Percentiles rank a stretch among this genome's conserved stretches.
Conservation (phyloP, 2,113 vertebrate genomes). For the Podarcis raffonei region DNA sequence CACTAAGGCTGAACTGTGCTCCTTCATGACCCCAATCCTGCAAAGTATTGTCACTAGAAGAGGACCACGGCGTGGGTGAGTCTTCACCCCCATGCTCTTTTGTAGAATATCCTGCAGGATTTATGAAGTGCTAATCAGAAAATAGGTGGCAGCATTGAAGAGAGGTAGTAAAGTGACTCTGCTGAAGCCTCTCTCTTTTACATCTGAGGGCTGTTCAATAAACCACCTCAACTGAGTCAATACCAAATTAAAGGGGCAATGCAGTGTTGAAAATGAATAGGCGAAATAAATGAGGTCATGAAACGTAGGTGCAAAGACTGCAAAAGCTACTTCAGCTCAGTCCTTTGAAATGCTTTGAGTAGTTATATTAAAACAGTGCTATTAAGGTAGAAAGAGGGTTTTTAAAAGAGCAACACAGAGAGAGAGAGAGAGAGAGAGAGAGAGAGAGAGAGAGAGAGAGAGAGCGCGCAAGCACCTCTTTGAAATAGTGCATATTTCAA, state of each 20-base stretch:
- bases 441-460: too few relatives aligned
- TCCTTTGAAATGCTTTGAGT: slow-evolving; percentile 1
- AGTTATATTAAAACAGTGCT: not conserved
- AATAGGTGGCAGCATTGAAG: slow-evolving; percentile 41
- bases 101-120: slow-evolving; percentile 52
- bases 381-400: not conserved
- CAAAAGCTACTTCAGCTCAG: slow-evolving; percentile 37
- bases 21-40: not conserved
- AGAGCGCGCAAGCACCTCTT: not conserved
- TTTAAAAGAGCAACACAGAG: not conserved
- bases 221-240: not conserved
- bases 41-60: not conserved
- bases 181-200: not conserved
- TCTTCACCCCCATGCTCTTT: not conserved
- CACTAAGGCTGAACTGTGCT: too few relatives aligned
- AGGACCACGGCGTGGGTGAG: not conserved
- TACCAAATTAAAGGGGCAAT: not conserved
- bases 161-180: slow-evolving; percentile 38
- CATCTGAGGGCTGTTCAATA: not conserved
- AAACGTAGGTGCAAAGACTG: slow-evolving; percentile 50
- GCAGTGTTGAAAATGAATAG: not conserved
- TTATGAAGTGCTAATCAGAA: slow-evolving; percentile 49
- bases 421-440: not conserved
- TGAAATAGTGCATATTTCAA: not conserved
- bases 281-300: slow-evolving; percentile 14